Percentiles rank a stretch among this genome's conserved stretches.
These are phyloP conservation scores for Drosophila cracens DNA, from an alignment of 2,888 invertebrate species.

Conservation along the genomic window DNA sequence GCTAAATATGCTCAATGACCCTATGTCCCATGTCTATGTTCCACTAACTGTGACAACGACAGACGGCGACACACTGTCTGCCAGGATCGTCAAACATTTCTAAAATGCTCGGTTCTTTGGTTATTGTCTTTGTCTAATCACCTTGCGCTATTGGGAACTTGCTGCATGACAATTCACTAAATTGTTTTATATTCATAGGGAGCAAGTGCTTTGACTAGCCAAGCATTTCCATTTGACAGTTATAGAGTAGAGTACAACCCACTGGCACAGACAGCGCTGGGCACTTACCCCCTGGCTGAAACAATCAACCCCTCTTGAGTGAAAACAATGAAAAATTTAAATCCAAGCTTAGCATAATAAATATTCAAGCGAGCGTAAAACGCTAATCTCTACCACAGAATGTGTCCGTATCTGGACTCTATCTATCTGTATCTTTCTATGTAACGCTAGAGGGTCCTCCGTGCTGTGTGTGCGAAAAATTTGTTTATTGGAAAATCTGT, in stretches of 20 bases:
- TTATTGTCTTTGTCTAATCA: constrained; percentile 46
- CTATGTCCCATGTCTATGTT: constrained; percentile 7
- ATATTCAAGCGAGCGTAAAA: constrained; percentile 85
- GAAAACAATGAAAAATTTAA: constrained; percentile 71
- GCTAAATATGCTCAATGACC: constrained; percentile 51
- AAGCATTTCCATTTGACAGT: constrained; percentile 26
- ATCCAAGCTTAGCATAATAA: constrained; percentile 81
- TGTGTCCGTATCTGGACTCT: constrained; percentile 38
- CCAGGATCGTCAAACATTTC: constrained; percentile 54
- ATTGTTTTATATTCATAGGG: constrained; percentile 34
- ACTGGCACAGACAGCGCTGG: constrained; percentile 29
- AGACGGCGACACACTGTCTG: constrained; percentile 70
- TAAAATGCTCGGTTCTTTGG: neutral
- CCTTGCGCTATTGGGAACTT: constrained; percentile 32
- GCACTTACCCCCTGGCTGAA: constrained; percentile 36
- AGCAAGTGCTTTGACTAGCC: constrained; percentile 28
- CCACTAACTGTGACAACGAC: constrained; percentile 25
- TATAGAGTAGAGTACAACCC: constrained; percentile 11
- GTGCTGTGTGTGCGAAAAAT: constrained; percentile 49
- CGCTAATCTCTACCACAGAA: constrained; percentile 82
- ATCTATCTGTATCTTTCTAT: constrained; percentile 25
- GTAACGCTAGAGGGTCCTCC: constrained; percentile 46
- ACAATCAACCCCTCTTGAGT: constrained; percentile 71
- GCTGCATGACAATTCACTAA: constrained; percentile 49
- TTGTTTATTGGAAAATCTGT: constrained; percentile 78